These are phyloP conservation scores for Urocynchramus pylzowi DNA, from an alignment of 2,113 vertebrate species.

Conservation along the genomic window DNA sequence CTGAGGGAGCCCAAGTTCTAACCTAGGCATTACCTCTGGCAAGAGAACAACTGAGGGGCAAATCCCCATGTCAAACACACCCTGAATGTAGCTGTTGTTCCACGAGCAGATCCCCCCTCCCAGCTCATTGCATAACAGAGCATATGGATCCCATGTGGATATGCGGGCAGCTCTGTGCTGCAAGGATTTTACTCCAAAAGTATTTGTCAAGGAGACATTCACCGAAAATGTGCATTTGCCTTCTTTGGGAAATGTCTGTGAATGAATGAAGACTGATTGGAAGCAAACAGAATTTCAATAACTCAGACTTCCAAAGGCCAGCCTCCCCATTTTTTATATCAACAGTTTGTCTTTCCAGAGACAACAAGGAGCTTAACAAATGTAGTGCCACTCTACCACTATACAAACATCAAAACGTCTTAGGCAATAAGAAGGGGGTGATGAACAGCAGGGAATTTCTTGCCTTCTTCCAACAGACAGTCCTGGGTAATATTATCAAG, in stretches of 20 bases:
- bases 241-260: not conserved
- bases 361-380: not conserved
- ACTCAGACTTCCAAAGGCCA: not conserved
- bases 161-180: not conserved
- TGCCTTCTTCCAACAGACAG: not conserved
- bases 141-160: accelerated
- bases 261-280: not conserved
- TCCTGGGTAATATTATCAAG: not conserved
- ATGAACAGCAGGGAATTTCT: not conserved
- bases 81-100: not conserved
- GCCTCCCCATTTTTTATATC: not conserved
- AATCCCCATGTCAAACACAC: not conserved
- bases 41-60: not conserved
- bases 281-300: not conserved
- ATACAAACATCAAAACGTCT: not conserved
- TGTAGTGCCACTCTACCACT: not conserved
- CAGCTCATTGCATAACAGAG: not conserved
- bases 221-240: not conserved
- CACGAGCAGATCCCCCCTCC: too few species aligned
- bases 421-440: not conserved
- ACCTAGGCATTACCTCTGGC: not conserved
- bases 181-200: not conserved
- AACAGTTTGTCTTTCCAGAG: not conserved
- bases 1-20: not conserved
- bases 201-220: not conserved